Evolutionary conservation across 1,140 invertebrate genomes (phyloP).

Genomic region (Eulimnadia texana): DNA sequence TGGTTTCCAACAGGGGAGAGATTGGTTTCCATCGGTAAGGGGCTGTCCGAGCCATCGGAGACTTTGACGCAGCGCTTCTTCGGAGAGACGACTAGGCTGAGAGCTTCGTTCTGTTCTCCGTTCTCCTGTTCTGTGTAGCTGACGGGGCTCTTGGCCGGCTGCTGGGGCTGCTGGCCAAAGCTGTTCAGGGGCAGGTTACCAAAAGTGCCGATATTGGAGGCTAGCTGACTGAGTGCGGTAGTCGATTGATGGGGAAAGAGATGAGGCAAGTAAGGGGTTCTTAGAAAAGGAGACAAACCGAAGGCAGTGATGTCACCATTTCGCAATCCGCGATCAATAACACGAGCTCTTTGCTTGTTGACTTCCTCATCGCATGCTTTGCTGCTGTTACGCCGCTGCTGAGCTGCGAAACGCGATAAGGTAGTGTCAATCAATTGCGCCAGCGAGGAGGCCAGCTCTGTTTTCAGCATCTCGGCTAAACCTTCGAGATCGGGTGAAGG

Average conservation of each 20-base stretch:
- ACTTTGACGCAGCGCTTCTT: slow-evolving; percentile 79
- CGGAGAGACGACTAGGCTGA: slow-evolving; percentile 80
- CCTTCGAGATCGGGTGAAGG: slow-evolving; percentile 56
- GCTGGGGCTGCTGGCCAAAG: slow-evolving; percentile 21
- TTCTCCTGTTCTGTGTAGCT: slow-evolving; percentile 38
- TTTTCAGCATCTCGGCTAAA: slow-evolving; percentile 72
- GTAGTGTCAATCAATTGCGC: slow-evolving; percentile 77
- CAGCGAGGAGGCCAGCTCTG: slow-evolving; percentile 69
- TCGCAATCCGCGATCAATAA: slow-evolving; percentile 16
- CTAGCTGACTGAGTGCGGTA: slow-evolving; percentile 12
- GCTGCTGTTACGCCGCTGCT: slow-evolving; percentile 24
- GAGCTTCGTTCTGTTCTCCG: slow-evolving; percentile 81
- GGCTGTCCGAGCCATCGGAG: slow-evolving; percentile 87
- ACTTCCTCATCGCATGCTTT: slow-evolving; percentile 2
- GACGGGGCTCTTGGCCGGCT: slow-evolving; percentile 40
- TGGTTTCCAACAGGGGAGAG: slow-evolving; percentile 40
- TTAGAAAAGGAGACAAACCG: slow-evolving; percentile 8
- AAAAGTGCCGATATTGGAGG: slow-evolving; percentile 1
- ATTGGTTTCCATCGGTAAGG: slow-evolving; percentile 48
- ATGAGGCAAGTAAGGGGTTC: slow-evolving; percentile 6
- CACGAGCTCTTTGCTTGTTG: slow-evolving; percentile 14
- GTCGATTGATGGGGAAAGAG: slow-evolving; percentile 11
- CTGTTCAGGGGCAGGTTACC: slow-evolving; percentile 9
- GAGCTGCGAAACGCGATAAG: slow-evolving; percentile 66
- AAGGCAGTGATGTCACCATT: slow-evolving; percentile 12